Evolutionary conservation across 2,797 vertebrate genomes (phyloP).

Genomic region (Agapornis canus): DNA sequence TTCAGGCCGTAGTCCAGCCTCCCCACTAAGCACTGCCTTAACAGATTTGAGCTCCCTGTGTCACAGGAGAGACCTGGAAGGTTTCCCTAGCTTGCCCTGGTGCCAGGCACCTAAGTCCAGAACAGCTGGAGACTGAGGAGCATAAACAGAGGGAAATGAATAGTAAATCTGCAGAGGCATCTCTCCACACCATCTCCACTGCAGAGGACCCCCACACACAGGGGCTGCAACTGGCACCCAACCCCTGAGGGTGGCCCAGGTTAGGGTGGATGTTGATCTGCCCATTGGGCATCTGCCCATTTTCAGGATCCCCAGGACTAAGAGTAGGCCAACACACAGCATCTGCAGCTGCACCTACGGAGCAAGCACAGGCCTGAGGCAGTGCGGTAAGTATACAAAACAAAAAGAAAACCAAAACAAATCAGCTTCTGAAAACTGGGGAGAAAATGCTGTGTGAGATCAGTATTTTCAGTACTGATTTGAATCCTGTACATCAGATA

Average conservation of each 20-base stretch:
- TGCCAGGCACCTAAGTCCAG: not conserved
- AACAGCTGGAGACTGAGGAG: not conserved
- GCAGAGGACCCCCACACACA: rapidly evolving
- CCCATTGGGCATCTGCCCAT: not conserved
- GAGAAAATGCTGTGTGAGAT: not conserved
- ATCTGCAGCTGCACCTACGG: not conserved
- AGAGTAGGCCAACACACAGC: not conserved
- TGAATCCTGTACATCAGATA: not conserved
- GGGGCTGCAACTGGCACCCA: not conserved
- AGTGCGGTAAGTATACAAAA: not conserved
- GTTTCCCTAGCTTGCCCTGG: not conserved
- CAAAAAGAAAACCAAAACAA: not conserved
- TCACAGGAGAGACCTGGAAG: not conserved
- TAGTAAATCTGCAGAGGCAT: not conserved
- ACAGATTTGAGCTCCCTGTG: not conserved
- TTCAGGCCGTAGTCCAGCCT: not conserved
- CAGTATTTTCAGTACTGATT: not conserved
- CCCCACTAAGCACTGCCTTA: not conserved
- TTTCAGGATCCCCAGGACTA: not conserved
- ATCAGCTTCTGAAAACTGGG: not conserved
- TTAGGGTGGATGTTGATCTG: not conserved
- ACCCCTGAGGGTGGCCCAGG: not conserved
- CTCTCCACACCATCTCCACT: not conserved
- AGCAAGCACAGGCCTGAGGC: not conserved
- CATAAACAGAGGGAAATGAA: not conserved